Percentiles rank a stretch among this genome's conserved stretches.
Evolutionary conservation across 2,797 vertebrate species (phyloP).

Genomic region (Argentina silus): DNA sequence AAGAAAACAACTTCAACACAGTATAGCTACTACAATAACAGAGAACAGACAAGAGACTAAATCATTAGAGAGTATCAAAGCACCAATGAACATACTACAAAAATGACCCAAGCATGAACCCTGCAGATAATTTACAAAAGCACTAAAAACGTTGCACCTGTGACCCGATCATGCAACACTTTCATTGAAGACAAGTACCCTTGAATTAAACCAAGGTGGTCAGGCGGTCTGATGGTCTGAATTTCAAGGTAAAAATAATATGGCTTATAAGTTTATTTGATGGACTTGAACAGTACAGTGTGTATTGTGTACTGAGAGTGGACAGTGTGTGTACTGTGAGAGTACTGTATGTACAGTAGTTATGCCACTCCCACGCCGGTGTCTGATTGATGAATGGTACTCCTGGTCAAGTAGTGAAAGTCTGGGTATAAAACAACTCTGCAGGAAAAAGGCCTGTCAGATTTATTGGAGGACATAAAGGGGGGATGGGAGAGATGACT

Average conservation of each 20-base stretch:
- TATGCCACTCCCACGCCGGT: not conserved
- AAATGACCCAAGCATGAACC: no score
- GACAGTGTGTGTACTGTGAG: not conserved
- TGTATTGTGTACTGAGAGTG: no score
- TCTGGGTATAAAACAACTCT: not conserved
- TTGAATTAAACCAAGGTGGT: not conserved
- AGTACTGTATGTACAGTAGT: not conserved
- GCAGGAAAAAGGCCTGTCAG: not conserved
- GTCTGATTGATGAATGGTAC: slow-evolving; percentile 1
- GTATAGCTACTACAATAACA: not conserved
- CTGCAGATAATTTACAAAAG: not conserved
- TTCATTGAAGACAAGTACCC: not conserved
- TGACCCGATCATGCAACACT: not conserved
- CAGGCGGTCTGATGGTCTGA: not conserved
- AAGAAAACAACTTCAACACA: not conserved
- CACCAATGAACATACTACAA: not conserved
- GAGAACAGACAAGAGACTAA: not conserved
- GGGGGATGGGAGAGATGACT: not conserved
- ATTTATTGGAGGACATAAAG: not conserved
- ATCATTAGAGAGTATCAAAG: not conserved
- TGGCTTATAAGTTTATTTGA: no score
- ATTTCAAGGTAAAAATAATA: not conserved
- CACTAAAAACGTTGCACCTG: not conserved
- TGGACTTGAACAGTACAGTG: no score
- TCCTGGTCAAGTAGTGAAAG: not conserved